Conservation (phyloP, 2,888 invertebrate species). For the Dicranocentrus wangi region DNA sequence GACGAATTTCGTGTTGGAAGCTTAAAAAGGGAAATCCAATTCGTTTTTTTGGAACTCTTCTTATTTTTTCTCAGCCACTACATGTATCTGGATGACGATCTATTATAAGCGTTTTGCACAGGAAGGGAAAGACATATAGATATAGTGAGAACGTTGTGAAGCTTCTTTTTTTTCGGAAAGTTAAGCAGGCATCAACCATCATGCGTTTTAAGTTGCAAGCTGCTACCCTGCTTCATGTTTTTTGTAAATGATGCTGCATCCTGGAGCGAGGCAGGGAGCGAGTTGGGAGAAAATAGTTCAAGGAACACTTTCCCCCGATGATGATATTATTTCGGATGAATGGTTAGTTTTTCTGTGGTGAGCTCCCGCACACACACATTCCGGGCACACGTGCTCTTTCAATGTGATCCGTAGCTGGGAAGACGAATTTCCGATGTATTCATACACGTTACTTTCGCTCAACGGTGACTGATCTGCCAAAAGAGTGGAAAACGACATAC, state of each 20-base stretch:
- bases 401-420: background rate
- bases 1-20: constrained; percentile 31
- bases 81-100: constrained; percentile 47
- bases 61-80: no score
- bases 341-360: constrained; percentile 44
- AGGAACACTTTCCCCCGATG: constrained; percentile 43
- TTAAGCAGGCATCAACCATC: constrained; percentile 49
- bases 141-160: constrained; percentile 11
- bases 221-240: constrained; percentile 35
- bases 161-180: constrained; percentile 46
- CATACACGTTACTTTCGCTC: constrained; percentile 14
- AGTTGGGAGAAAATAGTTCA: constrained; percentile 12
- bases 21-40: constrained; percentile 32
- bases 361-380: background rate
- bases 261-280: constrained; percentile 3
- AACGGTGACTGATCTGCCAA: constrained; percentile 29
- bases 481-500: constrained; percentile 24
- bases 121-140: background rate
- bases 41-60: constrained; percentile 34
- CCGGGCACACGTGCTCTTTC: constrained; percentile 19
- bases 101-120: constrained; percentile 27
- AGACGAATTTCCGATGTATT: background rate
- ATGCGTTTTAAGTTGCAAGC: constrained; percentile 44
- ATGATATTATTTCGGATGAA: constrained; percentile 63
- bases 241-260: constrained; percentile 30